Evolutionary conservation across 2,888 invertebrate species (phyloP), one percentile per base, ranked within the genome.

Genomic region (Panzeria rudis): DNA sequence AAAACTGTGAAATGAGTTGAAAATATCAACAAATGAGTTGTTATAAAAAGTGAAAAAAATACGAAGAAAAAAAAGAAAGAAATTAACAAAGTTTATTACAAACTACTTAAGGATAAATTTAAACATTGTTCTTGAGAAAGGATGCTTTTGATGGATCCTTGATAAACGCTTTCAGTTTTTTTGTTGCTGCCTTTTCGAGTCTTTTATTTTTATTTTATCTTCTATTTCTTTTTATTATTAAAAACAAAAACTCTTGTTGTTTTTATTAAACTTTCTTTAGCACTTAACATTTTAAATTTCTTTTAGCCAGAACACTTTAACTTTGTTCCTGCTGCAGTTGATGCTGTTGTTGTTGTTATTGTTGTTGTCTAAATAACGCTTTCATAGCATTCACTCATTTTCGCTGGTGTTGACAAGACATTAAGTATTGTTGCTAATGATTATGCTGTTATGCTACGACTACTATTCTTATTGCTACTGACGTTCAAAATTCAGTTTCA

Each of bases 341-440:
- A 20, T 35, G 15, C 44, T 56, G 20, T 54, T 56, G 64, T 20
- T 62, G 23, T 23, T 23, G 15, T 44, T 44, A n/a, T 32, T 68
- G 17, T 38, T 41, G 54, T 41, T 62, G 68, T 62, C 17, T 54
- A 64, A 71, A 54, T 69, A 75, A 82, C 38, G 76, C 76, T 77
- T 83, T 83, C 71, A 83, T 35, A 66, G 71, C 82, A 25, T 72
- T 83, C 76, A 83, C 82, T 83, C 76, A 77, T 83, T 83, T 83
- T 64, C 82, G 15, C 59, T 82, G 82, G 82, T 85, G 85, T 82
- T 82, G 85, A 85, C 85, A 85, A 79, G 85, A 85, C 85, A 68
- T 85, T 79, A 85, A 85, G 81, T 69, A 81, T 81, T 78, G 84
- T 78, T 85, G 81, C 81, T 75, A 75, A 75, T 80, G 84, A 81